Percentiles rank a stretch among this genome's conserved stretches.
Evolutionary conservation across 2,888 invertebrate genomes (phyloP).

Genomic region (Sicus ferrugineus): DNA sequence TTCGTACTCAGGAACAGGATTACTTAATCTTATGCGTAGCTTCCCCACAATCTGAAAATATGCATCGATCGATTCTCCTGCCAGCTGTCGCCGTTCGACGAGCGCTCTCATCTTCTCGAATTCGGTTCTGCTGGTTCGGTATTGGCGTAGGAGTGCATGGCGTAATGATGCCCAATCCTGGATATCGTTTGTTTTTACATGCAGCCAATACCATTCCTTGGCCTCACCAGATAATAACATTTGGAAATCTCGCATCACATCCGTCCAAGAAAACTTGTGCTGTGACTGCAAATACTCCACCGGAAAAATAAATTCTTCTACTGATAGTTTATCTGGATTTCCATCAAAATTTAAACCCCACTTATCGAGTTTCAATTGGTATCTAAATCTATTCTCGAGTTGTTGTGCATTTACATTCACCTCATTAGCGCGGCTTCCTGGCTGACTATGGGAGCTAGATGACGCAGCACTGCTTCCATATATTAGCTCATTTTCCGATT

Average conservation of each 20-base stretch:
- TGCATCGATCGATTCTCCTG: neutral
- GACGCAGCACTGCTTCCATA: neutral
- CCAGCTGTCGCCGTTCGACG: neutral
- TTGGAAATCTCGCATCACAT: neutral
- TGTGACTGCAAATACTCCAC: neutral
- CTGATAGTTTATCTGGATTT: neutral
- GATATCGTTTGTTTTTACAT: neutral
- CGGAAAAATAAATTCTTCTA: neutral
- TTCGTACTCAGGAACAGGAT: conserved; percentile 6
- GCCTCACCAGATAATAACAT: neutral
- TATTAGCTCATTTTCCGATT: neutral
- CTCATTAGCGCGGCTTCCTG: no score
- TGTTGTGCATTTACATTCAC: neutral
- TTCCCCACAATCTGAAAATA: conserved; percentile 10
- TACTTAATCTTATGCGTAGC: neutral
- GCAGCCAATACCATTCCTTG: conserved; percentile 5
- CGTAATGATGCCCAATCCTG: no score
- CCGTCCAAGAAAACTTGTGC: neutral
- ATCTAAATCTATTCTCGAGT: neutral
- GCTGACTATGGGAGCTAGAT: neutral
- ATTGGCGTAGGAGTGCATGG: no score
- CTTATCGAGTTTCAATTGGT: neutral
- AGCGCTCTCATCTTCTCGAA: neutral
- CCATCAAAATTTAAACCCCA: neutral
- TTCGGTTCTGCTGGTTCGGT: neutral